These are phyloP conservation scores for Tinea pellionella DNA, from an alignment of 2,888 invertebrate species.

Conservation along the genomic window DNA sequence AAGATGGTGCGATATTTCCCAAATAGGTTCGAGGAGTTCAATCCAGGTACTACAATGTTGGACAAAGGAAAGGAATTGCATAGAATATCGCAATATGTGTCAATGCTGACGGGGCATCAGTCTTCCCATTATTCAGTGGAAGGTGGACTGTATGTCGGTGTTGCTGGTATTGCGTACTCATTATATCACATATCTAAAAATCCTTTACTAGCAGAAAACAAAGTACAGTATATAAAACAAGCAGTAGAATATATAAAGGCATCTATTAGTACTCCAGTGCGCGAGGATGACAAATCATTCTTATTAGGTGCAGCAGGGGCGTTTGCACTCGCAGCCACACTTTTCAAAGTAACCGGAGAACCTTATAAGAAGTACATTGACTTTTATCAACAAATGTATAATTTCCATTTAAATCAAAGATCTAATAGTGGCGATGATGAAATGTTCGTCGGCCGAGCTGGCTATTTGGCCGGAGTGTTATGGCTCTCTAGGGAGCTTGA, in stretches of 20 bases:
- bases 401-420: conserved; percentile 39
- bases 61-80: background rate
- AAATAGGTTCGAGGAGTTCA: conserved; percentile 45
- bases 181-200: conserved; percentile 76
- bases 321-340: conserved; percentile 76
- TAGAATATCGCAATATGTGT: background rate
- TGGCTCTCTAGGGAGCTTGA: conserved; percentile 75
- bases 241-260: conserved; percentile 73
- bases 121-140: conserved; percentile 54
- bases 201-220: conserved; percentile 50
- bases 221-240: conserved; percentile 62
- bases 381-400: conserved; percentile 46
- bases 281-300: conserved; percentile 79
- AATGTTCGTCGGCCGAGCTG: conserved; percentile 86
- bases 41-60: conserved; percentile 21
- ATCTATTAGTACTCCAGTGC: conserved; percentile 69
- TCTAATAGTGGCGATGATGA: conserved; percentile 76
- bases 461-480: conserved; percentile 81
- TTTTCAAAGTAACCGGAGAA: conserved; percentile 64
- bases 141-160: conserved; percentile 76
- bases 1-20: conserved; percentile 35
- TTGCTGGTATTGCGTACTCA: conserved; percentile 81
- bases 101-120: background rate
- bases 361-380: conserved; percentile 37
- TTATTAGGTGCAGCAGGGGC: conserved; percentile 84